phyloP scores from a whole-genome alignment of 2,797 vertebrate species.

The Petrocephalus schoutedeni region DNA sequence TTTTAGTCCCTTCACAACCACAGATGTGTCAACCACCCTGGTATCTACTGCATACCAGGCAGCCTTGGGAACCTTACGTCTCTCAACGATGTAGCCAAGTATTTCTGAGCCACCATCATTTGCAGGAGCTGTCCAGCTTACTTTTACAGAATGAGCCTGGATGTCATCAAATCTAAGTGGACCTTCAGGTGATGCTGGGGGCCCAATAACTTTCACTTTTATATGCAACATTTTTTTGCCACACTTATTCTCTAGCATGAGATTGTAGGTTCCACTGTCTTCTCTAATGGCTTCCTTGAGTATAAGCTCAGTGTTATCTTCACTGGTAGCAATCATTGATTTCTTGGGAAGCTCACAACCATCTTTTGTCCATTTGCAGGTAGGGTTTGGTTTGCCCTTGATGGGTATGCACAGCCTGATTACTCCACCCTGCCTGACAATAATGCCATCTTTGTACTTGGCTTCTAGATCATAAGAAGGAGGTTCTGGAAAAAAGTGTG shows the following conservation, averaged over 20 bases:
- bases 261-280: slow-evolving; percentile 83
- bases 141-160: slow-evolving; percentile 76
- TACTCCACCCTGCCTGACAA: slow-evolving; percentile 88
- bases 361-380: slow-evolving; percentile 94
- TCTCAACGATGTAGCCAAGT: slow-evolving; percentile 75
- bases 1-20: slow-evolving; percentile 79
- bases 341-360: slow-evolving; percentile 66
- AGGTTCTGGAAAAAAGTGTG: slow-evolving; percentile 72
- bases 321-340: slow-evolving; percentile 88
- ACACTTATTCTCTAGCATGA: slow-evolving; percentile 88
- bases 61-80: slow-evolving; percentile 82
- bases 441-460: slow-evolving; percentile 88
- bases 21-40: slow-evolving; percentile 63
- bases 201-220: slow-evolving; percentile 93
- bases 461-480: slow-evolving; percentile 90
- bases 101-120: slow-evolving; percentile 79
- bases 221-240: slow-evolving; percentile 93
- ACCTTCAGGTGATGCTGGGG: slow-evolving; percentile 82
- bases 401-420: slow-evolving; percentile 87
- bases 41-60: slow-evolving; percentile 96
- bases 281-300: slow-evolving; percentile 87
- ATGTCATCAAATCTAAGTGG: slow-evolving; percentile 88
- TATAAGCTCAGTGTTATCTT: slow-evolving; percentile 85
- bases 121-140: slow-evolving; percentile 75
- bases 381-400: slow-evolving; percentile 90